Percentiles rank a stretch among this genome's conserved stretches.
phyloP scores from a whole-genome alignment of 2,113 vertebrate species.

The Haemorhous mexicanus region DNA sequence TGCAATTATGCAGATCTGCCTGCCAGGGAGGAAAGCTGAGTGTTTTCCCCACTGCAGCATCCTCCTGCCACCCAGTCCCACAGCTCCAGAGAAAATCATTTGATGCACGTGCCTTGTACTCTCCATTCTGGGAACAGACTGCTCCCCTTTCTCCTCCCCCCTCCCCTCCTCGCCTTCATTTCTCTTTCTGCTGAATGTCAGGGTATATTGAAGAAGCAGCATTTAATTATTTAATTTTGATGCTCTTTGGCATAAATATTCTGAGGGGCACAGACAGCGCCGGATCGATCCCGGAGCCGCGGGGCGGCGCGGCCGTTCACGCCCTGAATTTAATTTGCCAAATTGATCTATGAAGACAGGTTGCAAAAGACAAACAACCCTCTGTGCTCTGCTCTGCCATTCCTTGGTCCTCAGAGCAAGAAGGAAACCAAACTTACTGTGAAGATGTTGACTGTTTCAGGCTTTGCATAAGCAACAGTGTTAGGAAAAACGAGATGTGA shows the following conservation, averaged over 20 bases:
- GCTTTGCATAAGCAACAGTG: neutral
- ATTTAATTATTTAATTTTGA: neutral
- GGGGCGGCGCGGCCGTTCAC: neutral
- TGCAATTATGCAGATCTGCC: neutral
- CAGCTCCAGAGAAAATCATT: neutral
- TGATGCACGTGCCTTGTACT: neutral
- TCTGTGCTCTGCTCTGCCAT: neutral
- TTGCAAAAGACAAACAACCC: neutral
- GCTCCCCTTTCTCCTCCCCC: neutral
- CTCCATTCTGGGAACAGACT: neutral
- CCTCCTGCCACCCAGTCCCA: neutral
- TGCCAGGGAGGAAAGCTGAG: neutral
- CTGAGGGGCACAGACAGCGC: neutral
- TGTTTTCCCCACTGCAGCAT: neutral
- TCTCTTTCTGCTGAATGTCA: neutral
- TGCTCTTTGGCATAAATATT: conserved; percentile 1
- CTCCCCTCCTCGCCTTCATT: neutral
- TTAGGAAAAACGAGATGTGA: neutral
- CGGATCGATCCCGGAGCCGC: neutral
- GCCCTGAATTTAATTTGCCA: conserved; percentile 26
- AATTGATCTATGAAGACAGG: conserved; percentile 8
- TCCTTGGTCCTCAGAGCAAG: neutral
- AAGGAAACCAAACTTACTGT: neutral
- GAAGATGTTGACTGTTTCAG: neutral
- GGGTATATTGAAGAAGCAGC: neutral